These are phyloP conservation scores for Halcyon malimbica DNA, from an alignment of 2,113 vertebrate species.

Conservation along the genomic window DNA sequence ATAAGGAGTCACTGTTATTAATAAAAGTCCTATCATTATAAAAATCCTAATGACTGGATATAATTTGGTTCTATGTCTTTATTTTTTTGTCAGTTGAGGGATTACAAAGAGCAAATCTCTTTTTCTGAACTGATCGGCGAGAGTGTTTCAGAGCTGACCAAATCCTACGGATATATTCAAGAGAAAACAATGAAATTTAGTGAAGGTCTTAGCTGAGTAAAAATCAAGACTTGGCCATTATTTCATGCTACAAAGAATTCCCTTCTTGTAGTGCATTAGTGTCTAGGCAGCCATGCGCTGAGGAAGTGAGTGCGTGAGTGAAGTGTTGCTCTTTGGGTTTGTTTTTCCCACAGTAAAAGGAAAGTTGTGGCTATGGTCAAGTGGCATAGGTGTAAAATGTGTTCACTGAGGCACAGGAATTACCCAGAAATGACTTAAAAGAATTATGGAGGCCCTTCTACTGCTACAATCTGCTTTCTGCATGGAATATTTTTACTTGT, in stretches of 20 bases:
- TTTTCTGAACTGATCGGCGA: not conserved
- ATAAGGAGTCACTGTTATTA: not conserved
- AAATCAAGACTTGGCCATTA: not conserved
- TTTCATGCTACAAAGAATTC: not conserved
- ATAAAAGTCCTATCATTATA: not conserved
- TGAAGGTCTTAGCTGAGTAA: not conserved
- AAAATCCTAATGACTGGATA: not conserved
- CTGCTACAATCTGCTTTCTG: not conserved
- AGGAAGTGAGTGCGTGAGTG: not conserved
- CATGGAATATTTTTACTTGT: not conserved
- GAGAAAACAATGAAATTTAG: not conserved
- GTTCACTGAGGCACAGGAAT: not conserved
- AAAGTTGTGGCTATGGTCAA: slow-evolving; percentile 13
- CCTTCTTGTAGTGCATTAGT: not conserved
- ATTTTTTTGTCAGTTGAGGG: not conserved
- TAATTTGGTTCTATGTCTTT: not conserved
- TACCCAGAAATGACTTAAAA: not conserved
- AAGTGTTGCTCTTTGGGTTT: not conserved
- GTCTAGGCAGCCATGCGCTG: not conserved
- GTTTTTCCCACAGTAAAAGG: not conserved
- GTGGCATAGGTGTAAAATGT: not conserved
- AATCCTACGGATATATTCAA: not conserved
- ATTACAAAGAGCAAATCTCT: not conserved
- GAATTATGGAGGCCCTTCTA: not conserved
- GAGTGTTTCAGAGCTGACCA: not conserved